phyloP scores from a whole-genome alignment of 2,113 vertebrate genomes.

The Fregetta grallaria region DNA sequence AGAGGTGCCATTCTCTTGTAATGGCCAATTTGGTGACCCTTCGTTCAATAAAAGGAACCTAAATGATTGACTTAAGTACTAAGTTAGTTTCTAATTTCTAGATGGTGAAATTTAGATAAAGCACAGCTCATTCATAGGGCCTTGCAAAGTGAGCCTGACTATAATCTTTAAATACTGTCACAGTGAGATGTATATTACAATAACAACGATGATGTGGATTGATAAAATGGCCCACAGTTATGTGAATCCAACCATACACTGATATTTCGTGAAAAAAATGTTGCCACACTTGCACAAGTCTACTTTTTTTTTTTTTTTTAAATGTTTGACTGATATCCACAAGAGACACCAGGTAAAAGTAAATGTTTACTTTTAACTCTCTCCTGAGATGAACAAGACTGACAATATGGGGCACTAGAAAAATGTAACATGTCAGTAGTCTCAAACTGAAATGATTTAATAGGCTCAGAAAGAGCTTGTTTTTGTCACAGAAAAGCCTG shows the following conservation, averaged over 20 bases:
- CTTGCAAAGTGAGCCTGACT: background rate
- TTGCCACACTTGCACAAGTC: background rate
- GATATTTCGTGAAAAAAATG: background rate
- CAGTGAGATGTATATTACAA: background rate
- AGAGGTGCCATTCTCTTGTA: background rate
- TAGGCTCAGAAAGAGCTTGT: background rate
- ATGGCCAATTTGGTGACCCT: background rate
- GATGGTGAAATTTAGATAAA: background rate
- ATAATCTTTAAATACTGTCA: background rate
- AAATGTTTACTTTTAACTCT: conserved; percentile 49
- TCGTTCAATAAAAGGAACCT: background rate
- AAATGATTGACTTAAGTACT: background rate
- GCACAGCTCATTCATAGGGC: background rate
- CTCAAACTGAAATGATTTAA: conserved; percentile 48
- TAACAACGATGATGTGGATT: background rate
- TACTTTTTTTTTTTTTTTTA: background rate
- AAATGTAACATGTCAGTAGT: conserved; percentile 41
- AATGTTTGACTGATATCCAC: background rate
- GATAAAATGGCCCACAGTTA: background rate
- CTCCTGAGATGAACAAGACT: conserved; percentile 32
- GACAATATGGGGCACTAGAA: conserved; percentile 36
- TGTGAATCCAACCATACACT: background rate
- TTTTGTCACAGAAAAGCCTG: conserved; percentile 9
- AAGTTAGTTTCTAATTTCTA: background rate
- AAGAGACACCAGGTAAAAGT: background rate